phyloP scores from a whole-genome alignment of 2,113 vertebrate species.

The Rousettus leschenaultii region DNA sequence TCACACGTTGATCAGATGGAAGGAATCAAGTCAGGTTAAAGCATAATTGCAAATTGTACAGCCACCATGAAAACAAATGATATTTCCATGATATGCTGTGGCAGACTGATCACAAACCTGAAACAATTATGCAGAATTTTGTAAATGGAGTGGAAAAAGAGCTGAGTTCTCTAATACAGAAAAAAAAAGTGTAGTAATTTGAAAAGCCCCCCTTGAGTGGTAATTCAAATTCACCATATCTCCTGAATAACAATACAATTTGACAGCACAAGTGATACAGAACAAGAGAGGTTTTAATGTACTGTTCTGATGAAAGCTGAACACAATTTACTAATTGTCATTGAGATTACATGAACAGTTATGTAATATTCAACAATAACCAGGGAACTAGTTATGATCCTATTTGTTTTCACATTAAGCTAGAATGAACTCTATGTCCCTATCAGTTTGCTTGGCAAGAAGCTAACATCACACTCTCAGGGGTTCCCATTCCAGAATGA shows the following conservation, averaged over 20 bases:
- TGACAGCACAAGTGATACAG: background rate
- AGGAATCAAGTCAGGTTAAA: background rate
- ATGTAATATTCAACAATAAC: background rate
- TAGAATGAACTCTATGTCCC: background rate
- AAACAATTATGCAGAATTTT: background rate
- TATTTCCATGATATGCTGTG: background rate
- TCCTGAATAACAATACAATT: background rate
- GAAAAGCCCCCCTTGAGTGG: background rate
- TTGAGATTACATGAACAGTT: background rate
- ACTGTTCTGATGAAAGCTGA: background rate
- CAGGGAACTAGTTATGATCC: background rate
- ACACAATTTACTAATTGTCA: background rate
- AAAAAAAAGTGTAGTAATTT: background rate
- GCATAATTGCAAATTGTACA: background rate
- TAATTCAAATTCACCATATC: background rate
- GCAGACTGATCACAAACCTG: background rate
- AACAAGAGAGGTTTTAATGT: background rate
- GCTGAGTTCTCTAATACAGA: background rate
- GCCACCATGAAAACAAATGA: background rate
- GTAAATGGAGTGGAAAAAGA: background rate
- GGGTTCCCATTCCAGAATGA: background rate
- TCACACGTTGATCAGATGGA: background rate
- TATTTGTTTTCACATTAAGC: background rate
- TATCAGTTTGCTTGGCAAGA: background rate
- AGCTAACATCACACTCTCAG: background rate